Conservation (phyloP, 2,797 vertebrate species). For the Mus caroli region DNA sequence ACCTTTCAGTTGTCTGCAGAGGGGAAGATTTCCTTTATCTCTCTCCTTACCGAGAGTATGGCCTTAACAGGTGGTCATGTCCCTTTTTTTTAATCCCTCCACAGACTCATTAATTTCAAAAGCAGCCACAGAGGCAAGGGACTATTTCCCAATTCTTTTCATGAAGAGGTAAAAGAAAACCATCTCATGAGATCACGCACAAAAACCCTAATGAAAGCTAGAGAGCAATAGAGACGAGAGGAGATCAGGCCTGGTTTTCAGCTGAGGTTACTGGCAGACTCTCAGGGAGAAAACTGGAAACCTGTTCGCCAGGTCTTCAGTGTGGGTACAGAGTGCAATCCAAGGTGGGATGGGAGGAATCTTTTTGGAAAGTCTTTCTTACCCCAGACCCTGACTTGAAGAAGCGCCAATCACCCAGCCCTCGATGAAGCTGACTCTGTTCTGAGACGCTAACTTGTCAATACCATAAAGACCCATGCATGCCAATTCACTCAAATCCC, state of each 20-base stretch:
- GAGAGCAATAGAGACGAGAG: conserved; percentile 33
- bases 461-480: background rate
- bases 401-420: background rate
- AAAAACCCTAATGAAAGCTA: background rate
- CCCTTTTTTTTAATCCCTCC: background rate
- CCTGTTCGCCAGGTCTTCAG: conserved; percentile 16
- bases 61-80: conserved; percentile 70
- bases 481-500: background rate
- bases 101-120: conserved; percentile 68
- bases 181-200: conserved; percentile 28
- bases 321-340: background rate
- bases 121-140: conserved; percentile 43
- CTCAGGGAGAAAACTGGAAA: background rate
- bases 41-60: too few species aligned
- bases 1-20: background rate
- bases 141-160: conserved; percentile 58
- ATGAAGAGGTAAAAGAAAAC: conserved; percentile 61
- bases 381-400: background rate
- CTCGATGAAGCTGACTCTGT: background rate
- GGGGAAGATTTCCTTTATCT: background rate
- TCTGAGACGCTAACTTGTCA: background rate
- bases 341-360: background rate
- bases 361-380: conserved; percentile 48
- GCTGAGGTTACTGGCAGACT: background rate
- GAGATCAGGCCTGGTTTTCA: background rate